phyloP scores from a whole-genome alignment of 2,797 vertebrate genomes.

The Brachyalestes nurse region DNA sequence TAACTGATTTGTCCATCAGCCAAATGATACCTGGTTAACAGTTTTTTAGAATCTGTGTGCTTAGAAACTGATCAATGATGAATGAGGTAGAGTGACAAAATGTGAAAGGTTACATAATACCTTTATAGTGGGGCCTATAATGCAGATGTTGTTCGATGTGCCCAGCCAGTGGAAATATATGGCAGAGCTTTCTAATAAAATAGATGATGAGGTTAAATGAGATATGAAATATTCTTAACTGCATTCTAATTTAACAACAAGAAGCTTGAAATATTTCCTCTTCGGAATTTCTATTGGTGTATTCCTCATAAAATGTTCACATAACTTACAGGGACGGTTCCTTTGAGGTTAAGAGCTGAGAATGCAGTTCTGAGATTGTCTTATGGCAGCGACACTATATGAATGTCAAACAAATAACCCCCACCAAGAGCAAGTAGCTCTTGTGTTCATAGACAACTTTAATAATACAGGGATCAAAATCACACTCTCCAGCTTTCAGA shows the following conservation, averaged over 20 bases:
- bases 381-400: background rate
- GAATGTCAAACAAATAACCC: background rate
- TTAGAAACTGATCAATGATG: background rate
- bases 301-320: no score
- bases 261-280: no score
- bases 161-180: no score
- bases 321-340: no score
- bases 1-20: background rate
- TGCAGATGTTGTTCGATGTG: no score
- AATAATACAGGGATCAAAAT: constrained; percentile 9
- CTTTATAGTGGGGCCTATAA: background rate
- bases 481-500: constrained; percentile 10
- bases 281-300: no score
- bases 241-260: no score
- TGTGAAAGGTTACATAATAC: background rate
- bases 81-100: background rate
- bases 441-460: background rate
- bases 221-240: no score
- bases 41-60: background rate
- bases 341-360: no score
- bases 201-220: no score
- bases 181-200: no score
- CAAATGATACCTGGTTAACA: background rate
- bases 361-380: background rate
- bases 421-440: background rate